A percentile compares a stretch with the other conserved stretches of the same genome.
Conservation (phyloP, 1,140 invertebrate genomes). For the Capitella teleta region DNA sequence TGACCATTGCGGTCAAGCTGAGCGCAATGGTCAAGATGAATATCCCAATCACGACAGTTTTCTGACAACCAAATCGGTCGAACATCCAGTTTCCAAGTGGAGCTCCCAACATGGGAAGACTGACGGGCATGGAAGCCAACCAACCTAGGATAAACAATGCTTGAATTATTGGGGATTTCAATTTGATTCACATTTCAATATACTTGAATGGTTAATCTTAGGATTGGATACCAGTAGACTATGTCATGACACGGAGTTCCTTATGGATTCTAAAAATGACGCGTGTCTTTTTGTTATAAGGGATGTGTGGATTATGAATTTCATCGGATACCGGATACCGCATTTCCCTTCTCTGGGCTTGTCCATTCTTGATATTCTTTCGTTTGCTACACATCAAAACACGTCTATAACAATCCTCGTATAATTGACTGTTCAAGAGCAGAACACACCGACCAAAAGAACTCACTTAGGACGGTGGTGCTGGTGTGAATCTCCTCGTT, state of each 20-base stretch:
- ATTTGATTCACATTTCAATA: background rate
- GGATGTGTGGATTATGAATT: no score
- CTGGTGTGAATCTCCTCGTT: slow-evolving; percentile 2
- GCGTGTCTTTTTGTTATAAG: background rate
- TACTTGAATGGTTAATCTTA: background rate
- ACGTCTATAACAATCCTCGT: background rate
- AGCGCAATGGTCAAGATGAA: background rate
- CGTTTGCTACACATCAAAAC: no score
- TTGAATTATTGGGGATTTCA: background rate
- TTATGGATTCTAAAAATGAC: background rate
- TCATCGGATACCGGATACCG: no score
- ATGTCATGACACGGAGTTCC: background rate
- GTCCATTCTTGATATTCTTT: no score
- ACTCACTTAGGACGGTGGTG: slow-evolving; percentile 1
- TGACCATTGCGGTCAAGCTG: background rate
- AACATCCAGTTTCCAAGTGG: slow-evolving; percentile 1
- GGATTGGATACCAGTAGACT: background rate
- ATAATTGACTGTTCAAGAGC: background rate
- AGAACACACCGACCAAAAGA: background rate
- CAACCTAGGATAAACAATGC: slow-evolving; percentile 1
- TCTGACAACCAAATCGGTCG: background rate
- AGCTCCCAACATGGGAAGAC: slow-evolving; percentile 3
- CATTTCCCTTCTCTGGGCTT: no score
- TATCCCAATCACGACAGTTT: slow-evolving; percentile 4
- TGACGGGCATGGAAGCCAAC: slow-evolving; percentile 3